Conservation (phyloP, 1,140 invertebrate genomes). For the Anastatus disparis region DNA sequence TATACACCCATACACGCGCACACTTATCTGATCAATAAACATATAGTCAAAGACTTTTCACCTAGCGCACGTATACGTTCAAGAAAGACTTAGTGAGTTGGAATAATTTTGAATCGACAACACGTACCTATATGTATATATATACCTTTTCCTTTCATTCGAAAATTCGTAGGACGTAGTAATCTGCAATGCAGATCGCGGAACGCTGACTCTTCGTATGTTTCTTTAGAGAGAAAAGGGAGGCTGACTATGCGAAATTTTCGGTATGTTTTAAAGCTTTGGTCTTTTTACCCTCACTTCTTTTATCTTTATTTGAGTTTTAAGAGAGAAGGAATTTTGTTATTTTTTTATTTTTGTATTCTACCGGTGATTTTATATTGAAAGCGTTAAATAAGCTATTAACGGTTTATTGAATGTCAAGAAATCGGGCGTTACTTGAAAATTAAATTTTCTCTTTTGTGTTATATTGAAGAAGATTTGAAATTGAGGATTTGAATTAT, state of each 20-base stretch:
- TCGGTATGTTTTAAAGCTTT: neutral
- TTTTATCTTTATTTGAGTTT: neutral
- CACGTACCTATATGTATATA: too few species aligned
- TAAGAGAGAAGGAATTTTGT: neutral
- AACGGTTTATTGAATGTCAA: too few species aligned
- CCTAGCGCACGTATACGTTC: neutral
- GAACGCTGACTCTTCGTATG: neutral
- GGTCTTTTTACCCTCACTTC: neutral
- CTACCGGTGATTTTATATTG: neutral
- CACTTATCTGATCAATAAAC: too few species aligned
- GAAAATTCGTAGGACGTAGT: conserved; percentile 36
- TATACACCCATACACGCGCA: too few species aligned
- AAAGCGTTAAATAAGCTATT: too few species aligned
- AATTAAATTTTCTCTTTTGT: too few species aligned
- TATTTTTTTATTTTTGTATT: neutral
- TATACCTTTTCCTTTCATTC: neutral
- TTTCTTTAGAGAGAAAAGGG: neutral
- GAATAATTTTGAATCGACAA: conserved; percentile 16
- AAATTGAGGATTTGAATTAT: too few species aligned
- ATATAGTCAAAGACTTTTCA: too few species aligned
- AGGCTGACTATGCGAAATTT: neutral
- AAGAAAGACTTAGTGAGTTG: conserved; percentile 44
- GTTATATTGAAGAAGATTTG: too few species aligned
- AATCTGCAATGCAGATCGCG: conserved; percentile 65
- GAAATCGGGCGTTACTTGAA: too few species aligned